phyloP scores from a whole-genome alignment of 2,888 invertebrate genomes.

The Parapristionchus giblindavisi region DNA sequence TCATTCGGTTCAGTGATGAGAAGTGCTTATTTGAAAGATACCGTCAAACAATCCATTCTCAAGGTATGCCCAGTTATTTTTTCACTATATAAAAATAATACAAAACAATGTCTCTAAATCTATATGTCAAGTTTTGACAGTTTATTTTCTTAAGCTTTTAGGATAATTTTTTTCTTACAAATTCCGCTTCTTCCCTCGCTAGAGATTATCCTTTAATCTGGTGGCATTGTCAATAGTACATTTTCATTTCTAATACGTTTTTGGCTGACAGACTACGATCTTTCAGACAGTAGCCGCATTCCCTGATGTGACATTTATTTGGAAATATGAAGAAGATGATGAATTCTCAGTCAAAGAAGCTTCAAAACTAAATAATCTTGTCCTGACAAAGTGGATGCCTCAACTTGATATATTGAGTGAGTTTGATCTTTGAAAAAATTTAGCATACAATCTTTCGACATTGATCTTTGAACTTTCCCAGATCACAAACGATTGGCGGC shows the following conservation, averaged over 20 bases:
- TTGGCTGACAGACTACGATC: no score
- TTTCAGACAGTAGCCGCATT: slow-evolving; percentile 15
- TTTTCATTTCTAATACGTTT: no score
- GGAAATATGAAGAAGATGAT: slow-evolving; percentile 29
- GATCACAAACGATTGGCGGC: slow-evolving; percentile 20
- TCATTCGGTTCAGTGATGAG: slow-evolving; percentile 52
- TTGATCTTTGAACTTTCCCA: neutral
- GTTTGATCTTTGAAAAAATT: neutral
- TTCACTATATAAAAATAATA: neutral
- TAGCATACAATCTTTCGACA: neutral
- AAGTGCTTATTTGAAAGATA: neutral
- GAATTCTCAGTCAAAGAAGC: slow-evolving; percentile 16
- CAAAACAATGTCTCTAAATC: neutral
- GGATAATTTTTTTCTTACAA: no score
- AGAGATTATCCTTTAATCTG: no score
- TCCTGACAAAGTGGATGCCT: slow-evolving; percentile 9
- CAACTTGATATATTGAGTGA: slow-evolving; percentile 29
- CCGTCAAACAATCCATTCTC: neutral
- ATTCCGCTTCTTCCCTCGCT: no score
- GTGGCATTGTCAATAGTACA: no score
- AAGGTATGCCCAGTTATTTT: neutral
- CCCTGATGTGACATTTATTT: slow-evolving; percentile 26
- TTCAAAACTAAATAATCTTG: neutral
- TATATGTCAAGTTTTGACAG: no score
- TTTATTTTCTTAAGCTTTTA: no score